Evolutionary conservation across 2,113 vertebrate species (phyloP).

Genomic region (Oreochromis spilurus): DNA sequence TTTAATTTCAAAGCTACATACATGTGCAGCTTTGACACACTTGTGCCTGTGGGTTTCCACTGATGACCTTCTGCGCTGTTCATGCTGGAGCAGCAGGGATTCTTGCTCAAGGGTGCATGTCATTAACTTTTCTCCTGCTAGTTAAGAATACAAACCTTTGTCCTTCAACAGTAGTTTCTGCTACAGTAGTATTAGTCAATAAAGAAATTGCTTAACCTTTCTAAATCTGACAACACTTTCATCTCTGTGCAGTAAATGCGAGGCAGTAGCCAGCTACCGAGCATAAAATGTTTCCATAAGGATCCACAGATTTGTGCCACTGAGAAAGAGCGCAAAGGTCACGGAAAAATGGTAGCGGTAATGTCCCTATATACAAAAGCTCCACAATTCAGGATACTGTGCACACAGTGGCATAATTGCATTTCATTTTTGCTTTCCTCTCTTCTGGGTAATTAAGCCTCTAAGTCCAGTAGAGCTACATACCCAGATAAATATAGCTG

Average conservation of each 20-base stretch:
- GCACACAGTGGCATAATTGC: conserved; percentile 44
- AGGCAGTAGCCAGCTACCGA: background rate
- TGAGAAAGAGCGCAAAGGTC: background rate
- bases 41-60: background rate
- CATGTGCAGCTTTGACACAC: background rate
- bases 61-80: background rate
- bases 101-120: background rate
- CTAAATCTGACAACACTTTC: background rate
- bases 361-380: background rate
- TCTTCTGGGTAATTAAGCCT: conserved; percentile 57
- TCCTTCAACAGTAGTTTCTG: background rate
- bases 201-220: background rate
- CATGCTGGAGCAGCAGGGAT: background rate
- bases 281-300: background rate
- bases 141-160: background rate
- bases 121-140: background rate
- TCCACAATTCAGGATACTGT: background rate
- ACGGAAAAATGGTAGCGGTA: background rate
- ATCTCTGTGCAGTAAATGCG: background rate
- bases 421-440: conserved; percentile 43
- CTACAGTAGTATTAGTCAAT: background rate
- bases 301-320: background rate
- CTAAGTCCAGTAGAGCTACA: conserved; percentile 33
- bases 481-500: conserved; percentile 50
- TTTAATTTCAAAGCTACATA: conserved; percentile 23